Percentiles rank a stretch among this genome's conserved stretches.
Conservation (phyloP, 2,797 vertebrate genomes). For the Clamator glandarius region DNA sequence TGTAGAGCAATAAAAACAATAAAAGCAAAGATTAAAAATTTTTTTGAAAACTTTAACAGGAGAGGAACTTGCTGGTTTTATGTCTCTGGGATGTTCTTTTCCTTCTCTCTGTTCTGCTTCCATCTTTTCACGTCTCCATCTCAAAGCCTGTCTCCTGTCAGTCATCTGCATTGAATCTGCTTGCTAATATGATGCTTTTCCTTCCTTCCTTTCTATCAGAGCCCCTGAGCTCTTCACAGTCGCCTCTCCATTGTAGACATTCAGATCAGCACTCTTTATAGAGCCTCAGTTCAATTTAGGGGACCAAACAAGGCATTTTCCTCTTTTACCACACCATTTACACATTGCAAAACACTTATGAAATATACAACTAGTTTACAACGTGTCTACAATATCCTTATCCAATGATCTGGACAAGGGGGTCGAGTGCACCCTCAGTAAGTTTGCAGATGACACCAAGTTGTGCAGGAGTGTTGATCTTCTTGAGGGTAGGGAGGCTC, state of each 20-base stretch:
- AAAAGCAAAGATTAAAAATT: not conserved
- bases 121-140: not conserved
- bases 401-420: no score
- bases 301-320: not conserved
- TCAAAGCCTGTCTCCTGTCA: not conserved
- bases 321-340: not conserved
- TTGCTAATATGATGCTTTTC: not conserved
- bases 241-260: not conserved
- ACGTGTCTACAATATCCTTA: not conserved
- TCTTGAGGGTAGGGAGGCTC: no score
- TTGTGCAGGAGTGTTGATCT: no score
- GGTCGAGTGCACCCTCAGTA: no score
- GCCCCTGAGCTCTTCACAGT: not conserved
- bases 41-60: not conserved
- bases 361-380: not conserved
- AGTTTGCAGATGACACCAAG: no score
- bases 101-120: not conserved
- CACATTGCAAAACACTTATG: not conserved
- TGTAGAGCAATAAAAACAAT: not conserved
- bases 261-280: not conserved
- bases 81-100: not conserved
- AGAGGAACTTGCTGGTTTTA: not conserved
- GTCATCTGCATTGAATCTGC: not conserved
- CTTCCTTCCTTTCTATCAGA: not conserved
- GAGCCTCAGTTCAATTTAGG: not conserved